Evolutionary conservation across 2,888 invertebrate species (phyloP), one percentile per base, ranked within the genome.

Genomic region (Amaurobius ferox): DNA sequence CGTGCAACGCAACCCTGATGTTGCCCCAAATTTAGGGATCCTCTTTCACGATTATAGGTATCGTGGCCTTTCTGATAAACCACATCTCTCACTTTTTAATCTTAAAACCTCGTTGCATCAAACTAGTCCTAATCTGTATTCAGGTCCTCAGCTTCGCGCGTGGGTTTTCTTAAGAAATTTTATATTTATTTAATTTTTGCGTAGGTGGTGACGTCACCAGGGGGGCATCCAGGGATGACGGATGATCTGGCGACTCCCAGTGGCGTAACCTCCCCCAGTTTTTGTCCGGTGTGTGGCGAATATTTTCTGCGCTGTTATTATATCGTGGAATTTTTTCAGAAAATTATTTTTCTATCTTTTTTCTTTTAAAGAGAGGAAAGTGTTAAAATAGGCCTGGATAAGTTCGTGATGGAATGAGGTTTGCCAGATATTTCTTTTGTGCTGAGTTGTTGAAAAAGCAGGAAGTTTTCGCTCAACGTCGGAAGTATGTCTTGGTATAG

Each of bases 181-280:
- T 61, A 61, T 61, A 16, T 67, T 64, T 26, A n/a, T 26, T 44
- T 44, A 40, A 28, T 23, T 23, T 19, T 40, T 26, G 40, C 13
- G 74, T 74, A 62, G 74, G 74, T 62, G 74, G 61, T 32, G 62
- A 23, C 74, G 62, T 35, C 62, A 62, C 23, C n/a, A n/a, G 40
- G 74, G 74, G 74, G 62, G 64, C 74, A 74, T 19, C 74, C 39
- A 28, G 39, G 74, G 64, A 62, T 74, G 74, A 74, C 74, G 29
- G 40, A 64, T 74, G 74, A 74, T 44, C 44, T 44, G 6, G 35
- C 35, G 35, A 35, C 35, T 35, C 44, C 44, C 44, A n/a, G 44
- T 44, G 44, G 44, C 44, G 44, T 16, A 2, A 11, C 2, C 35
- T 35, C 35, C 11, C 35, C 11, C 11, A 11, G 11, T 35, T 35